These are phyloP conservation scores for Drosophila bocqueti DNA, from an alignment of 1,140 invertebrate genomes.

Conservation along the genomic window DNA sequence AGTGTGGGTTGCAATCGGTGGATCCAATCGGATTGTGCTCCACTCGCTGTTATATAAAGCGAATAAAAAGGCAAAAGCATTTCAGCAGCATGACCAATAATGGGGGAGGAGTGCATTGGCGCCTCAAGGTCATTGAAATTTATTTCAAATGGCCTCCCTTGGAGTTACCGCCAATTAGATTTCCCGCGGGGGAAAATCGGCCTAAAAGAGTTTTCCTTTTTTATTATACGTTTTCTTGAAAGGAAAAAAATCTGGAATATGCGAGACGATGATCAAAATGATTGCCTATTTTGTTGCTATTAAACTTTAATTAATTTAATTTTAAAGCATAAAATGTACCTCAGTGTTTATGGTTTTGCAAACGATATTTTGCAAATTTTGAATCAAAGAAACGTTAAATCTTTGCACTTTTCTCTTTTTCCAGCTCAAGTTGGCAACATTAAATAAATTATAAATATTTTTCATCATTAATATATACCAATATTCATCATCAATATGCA, in stretches of 20 bases:
- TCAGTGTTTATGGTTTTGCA: not conserved
- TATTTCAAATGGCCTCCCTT: constrained; percentile 7
- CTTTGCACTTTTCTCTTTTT: too few relatives aligned
- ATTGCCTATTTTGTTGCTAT: not conserved
- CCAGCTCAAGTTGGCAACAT: not conserved
- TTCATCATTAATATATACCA: not conserved
- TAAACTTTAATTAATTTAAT: too few relatives aligned
- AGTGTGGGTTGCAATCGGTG: constrained; percentile 51
- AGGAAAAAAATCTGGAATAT: constrained; percentile 3
- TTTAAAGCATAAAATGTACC: too few relatives aligned
- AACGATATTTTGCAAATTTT: not conserved
- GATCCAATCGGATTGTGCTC: constrained; percentile 37
- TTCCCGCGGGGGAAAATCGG: not conserved
- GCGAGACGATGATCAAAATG: not conserved
- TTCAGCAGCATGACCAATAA: constrained; percentile 17
- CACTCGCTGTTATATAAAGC: constrained; percentile 63
- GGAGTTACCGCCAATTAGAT: constrained; percentile 24
- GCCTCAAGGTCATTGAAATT: constrained; percentile 81
- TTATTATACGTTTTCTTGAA: constrained; percentile 16
- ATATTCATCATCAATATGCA: not conserved
- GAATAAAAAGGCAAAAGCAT: constrained; percentile 32
- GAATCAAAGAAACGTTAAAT: too few relatives aligned
- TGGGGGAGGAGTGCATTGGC: constrained; percentile 53
- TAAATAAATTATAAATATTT: not conserved
- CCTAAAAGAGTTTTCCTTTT: constrained; percentile 3